Evolutionary conservation across 2,888 invertebrate species (phyloP).

Genomic region (Melangyna quadrimaculata): DNA sequence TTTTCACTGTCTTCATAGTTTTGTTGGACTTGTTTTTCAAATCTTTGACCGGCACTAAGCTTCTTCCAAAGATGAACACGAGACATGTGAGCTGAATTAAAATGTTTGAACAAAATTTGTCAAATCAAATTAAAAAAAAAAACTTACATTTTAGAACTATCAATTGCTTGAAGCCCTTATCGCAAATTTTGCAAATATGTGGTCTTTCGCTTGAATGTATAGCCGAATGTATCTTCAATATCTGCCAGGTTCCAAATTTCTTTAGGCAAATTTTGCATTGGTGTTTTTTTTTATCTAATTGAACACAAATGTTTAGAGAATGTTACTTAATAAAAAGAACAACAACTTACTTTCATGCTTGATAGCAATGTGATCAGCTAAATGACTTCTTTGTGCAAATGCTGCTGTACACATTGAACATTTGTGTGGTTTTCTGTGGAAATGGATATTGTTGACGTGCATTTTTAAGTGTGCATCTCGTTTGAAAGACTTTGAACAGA

Average conservation of each 20-base stretch:
- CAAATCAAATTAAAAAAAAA: neutral
- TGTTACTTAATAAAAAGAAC: neutral
- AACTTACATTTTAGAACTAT: constrained; percentile 35
- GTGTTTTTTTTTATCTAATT: constrained; percentile 31
- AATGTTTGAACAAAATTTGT: neutral
- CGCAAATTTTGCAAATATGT: constrained; percentile 29
- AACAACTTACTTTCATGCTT: constrained; percentile 32
- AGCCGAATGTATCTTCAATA: constrained; percentile 23
- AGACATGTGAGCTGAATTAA: constrained; percentile 38
- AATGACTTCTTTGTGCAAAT: constrained; percentile 36
- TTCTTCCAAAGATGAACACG: neutral
- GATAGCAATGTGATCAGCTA: constrained; percentile 35
- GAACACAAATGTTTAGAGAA: neutral
- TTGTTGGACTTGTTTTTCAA: neutral
- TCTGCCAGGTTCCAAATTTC: constrained; percentile 29
- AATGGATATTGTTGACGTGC: constrained; percentile 36
- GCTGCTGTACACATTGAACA: constrained; percentile 39
- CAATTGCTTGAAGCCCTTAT: constrained; percentile 21
- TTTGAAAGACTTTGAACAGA: constrained; percentile 44
- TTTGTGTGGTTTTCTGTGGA: constrained; percentile 44
- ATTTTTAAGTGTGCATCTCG: constrained; percentile 50
- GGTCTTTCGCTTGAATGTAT: constrained; percentile 30
- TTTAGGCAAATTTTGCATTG: constrained; percentile 38
- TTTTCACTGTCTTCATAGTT: neutral
- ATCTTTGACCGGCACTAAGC: no score